Evolutionary conservation across 1,140 invertebrate genomes (phyloP), one percentile per base, ranked within the genome.

Genomic region (Drosophila bocki): DNA sequence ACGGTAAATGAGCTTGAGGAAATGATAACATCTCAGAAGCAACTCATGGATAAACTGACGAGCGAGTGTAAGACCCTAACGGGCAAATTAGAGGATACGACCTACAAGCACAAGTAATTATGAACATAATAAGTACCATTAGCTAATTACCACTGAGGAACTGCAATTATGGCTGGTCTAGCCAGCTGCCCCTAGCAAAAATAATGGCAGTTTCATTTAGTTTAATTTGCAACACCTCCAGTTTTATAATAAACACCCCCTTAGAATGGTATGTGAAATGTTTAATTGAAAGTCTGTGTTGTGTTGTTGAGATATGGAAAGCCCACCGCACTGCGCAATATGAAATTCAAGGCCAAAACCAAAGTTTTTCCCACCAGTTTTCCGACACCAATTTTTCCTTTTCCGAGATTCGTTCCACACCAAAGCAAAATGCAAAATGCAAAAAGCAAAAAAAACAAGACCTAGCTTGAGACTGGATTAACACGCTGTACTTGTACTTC

Each of bases 31-130:
- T 96, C 96, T 93, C 96, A 97, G 95, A 96, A 96, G 94, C 95
- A 95, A 95, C 95, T 97, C 95, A 96, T 97, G 95, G 96, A 97
- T 94, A 97, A 96, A 95, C 95, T 97, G 92, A 96, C 96, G 90
- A 94, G 94, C 88, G 96, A 97, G 94, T 97, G 96, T 95, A 96
- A 96, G 94, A 95, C 94, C 93, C 95, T 97, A 93, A 97, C 96
- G 92, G 94, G 95, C 93, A 96, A 96, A 94, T 95, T 97, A 94
- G 96, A 97, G 94, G 96, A 96, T 93, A 95, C 96, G 92, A 95
- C 95, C 92, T 94, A 95, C 93, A 96, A 95, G 93, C 96, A 97
- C 95, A 97, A 97, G 96, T 97, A 97, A 95, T 91, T 92, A 90
- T 88, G 56, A 58, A 37, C 26, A 59, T 54, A 63, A 50, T 45